Conservation (phyloP, 2,888 invertebrate species). For the Morpho helenor region DNA sequence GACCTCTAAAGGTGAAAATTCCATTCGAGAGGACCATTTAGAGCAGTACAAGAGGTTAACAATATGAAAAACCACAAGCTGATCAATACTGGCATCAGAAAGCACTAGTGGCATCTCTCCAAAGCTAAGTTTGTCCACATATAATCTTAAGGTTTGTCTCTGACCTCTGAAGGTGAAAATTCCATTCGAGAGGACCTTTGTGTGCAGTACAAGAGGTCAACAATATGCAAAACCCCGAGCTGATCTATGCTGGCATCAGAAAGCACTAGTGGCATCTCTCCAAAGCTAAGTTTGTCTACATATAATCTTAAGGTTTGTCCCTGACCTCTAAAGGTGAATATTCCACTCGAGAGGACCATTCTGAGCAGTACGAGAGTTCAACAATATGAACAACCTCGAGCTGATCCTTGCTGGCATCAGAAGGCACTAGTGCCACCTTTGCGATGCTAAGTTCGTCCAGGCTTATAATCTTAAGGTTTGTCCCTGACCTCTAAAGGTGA, state of each 20-base stretch:
- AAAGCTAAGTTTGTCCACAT: conserved; percentile 76
- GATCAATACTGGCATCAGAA: conserved; percentile 84
- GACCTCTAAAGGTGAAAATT: not conserved
- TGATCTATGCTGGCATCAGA: conserved; percentile 84
- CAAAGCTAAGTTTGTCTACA: conserved; percentile 75
- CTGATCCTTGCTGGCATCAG: conserved; percentile 84
- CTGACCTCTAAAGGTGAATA: not conserved
- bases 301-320: conserved; percentile 64
- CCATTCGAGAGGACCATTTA: no score
- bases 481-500: not conserved
- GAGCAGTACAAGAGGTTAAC: no score
- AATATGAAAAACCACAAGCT: conserved; percentile 81
- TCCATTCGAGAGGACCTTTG: not conserved
- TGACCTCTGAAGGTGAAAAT: not conserved
- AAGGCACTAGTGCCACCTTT: conserved; percentile 84
- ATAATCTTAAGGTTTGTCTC: conserved; percentile 62
- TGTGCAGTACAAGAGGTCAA: no score
- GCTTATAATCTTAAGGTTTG: conserved; percentile 67
- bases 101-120: conserved; percentile 84
- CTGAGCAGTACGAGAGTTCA: no score
- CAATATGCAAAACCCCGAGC: conserved; percentile 80
- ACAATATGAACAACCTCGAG: conserved; percentile 80
- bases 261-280: conserved; percentile 85
- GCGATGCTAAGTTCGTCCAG: conserved; percentile 79
- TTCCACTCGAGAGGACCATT: not conserved